Percentiles rank a stretch among this genome's conserved stretches.
Evolutionary conservation across 2,113 vertebrate genomes (phyloP).

Genomic region (Serinus canaria): DNA sequence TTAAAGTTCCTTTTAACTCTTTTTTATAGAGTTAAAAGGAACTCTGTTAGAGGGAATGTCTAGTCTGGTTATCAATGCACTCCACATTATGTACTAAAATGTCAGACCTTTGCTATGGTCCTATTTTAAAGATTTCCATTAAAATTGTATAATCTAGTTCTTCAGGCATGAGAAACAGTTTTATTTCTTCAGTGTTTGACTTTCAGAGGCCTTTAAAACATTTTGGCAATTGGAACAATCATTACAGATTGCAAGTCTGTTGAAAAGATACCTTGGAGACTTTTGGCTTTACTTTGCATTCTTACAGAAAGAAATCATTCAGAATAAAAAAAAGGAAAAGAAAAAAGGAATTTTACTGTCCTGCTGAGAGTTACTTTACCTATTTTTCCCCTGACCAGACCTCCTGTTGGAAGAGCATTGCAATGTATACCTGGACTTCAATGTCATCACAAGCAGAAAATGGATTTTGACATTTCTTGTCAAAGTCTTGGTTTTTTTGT

Average conservation of each 20-base stretch:
- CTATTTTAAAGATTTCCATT: slow-evolving; percentile 13
- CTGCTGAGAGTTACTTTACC: slow-evolving; percentile 30
- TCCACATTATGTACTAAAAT: neutral
- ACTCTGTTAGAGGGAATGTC: neutral
- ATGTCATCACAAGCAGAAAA: neutral
- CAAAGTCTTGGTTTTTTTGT: neutral
- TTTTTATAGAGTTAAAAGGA: neutral
- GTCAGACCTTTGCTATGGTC: neutral
- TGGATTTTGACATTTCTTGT: neutral
- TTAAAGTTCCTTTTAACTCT: neutral
- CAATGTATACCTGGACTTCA: neutral
- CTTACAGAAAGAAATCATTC: slow-evolving; percentile 35
- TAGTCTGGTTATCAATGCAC: neutral
- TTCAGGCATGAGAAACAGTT: slow-evolving; percentile 10
- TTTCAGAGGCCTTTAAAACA: slow-evolving; percentile 40
- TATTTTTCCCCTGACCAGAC: neutral
- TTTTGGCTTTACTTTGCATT: slow-evolving; percentile 52
- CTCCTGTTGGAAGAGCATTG: slow-evolving; percentile 4
- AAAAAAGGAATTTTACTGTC: slow-evolving; percentile 27
- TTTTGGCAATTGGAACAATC: slow-evolving; percentile 32
- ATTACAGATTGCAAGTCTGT: slow-evolving; percentile 46
- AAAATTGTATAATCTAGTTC: neutral
- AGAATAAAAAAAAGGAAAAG: neutral
- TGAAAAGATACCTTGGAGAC: slow-evolving; percentile 60
- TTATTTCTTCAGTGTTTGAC: slow-evolving; percentile 24